A percentile compares a stretch with the other conserved stretches of the same genome.
These are phyloP conservation scores for Calameuta pallipes DNA, from an alignment of 2,888 invertebrate genomes.

Conservation along the genomic window DNA sequence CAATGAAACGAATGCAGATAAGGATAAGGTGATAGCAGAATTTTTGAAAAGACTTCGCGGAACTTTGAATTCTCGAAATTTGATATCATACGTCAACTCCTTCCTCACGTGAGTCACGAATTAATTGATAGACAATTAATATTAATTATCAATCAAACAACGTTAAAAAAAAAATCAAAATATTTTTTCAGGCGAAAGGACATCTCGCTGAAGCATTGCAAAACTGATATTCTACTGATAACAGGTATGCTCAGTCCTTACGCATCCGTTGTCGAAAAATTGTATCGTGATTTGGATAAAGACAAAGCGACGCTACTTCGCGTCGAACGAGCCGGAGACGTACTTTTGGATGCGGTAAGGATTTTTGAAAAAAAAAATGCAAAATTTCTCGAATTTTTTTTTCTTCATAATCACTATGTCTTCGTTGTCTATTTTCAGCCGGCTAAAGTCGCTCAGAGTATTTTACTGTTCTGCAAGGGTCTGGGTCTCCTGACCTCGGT, in stretches of 20 bases:
- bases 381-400: too few species aligned
- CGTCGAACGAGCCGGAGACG: constrained; percentile 88
- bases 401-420: not conserved
- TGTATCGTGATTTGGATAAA: constrained; percentile 82
- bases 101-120: constrained; percentile 80
- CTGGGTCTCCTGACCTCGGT: constrained; percentile 85
- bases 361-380: constrained; percentile 7
- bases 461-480: constrained; percentile 90
- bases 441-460: constrained; percentile 86
- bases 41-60: constrained; percentile 81
- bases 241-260: constrained; percentile 85
- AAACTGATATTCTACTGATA: constrained; percentile 83
- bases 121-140: too few species aligned
- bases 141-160: too few species aligned
- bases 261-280: constrained; percentile 82
- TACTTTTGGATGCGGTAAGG: constrained; percentile 84
- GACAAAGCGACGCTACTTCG: constrained; percentile 86
- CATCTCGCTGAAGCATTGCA: constrained; percentile 76
- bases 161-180: not conserved
- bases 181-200: constrained; percentile 74
- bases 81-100: constrained; percentile 83
- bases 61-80: constrained; percentile 83
- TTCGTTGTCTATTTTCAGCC: constrained; percentile 72
- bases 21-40: constrained; percentile 80
- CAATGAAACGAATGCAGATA: constrained; percentile 72